Percentiles rank a stretch among this genome's conserved stretches.
Conservation (phyloP, 2,113 vertebrate species). For the Hypomesus transpacificus region DNA sequence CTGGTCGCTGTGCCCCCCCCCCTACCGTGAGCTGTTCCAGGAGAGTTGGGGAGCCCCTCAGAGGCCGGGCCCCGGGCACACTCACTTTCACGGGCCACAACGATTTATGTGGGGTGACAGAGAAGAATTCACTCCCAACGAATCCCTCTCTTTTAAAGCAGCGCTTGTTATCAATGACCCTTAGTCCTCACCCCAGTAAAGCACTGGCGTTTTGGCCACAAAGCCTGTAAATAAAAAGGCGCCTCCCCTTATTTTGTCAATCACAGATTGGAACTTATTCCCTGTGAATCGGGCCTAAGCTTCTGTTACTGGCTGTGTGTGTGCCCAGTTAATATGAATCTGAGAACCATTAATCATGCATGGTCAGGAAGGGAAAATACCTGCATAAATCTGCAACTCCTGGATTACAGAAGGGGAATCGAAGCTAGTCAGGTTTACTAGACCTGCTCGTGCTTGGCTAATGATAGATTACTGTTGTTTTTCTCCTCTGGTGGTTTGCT, state of each 20-base stretch:
- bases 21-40: constrained; percentile 19
- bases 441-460: neutral
- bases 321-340: constrained; percentile 4
- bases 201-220: constrained; percentile 45
- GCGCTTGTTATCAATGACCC: constrained; percentile 70
- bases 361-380: neutral
- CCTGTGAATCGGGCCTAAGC: constrained; percentile 27
- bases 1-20: constrained; percentile 36
- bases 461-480: neutral
- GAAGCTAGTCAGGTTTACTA: neutral
- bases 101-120: constrained; percentile 72
- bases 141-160: constrained; percentile 59
- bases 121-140: constrained; percentile 69
- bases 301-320: constrained; percentile 16
- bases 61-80: constrained; percentile 42
- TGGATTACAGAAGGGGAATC: neutral
- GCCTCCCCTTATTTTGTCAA: constrained; percentile 40
- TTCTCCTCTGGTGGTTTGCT: constrained; percentile 2
- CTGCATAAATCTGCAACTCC: constrained; percentile 4
- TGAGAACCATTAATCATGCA: neutral
- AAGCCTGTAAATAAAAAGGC: constrained; percentile 54
- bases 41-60: constrained; percentile 41
- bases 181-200: constrained; percentile 57
- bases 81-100: constrained; percentile 55
- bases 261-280: constrained; percentile 37